Evolutionary conservation across 53 echinoderm and acorn worm genomes (phyloP).

Genomic region (Luidia sarsii): DNA sequence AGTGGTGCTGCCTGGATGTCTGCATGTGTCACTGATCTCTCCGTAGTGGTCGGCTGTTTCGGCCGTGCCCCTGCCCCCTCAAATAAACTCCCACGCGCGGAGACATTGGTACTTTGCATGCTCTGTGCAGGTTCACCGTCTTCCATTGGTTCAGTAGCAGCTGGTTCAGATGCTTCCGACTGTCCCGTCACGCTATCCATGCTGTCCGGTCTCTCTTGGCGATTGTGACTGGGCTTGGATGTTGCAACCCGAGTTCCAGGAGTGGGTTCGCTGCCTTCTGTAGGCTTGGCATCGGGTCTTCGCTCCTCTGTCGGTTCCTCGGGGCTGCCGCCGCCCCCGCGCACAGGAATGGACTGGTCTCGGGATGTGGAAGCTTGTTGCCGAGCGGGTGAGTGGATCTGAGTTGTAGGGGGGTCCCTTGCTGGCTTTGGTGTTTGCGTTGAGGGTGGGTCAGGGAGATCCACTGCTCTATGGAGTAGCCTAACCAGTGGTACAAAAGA

Average conservation of each 20-base stretch:
- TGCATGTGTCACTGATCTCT: neutral
- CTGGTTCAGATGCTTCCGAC: neutral
- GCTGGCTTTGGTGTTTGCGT: constrained; percentile 16
- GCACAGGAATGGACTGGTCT: constrained; percentile 4
- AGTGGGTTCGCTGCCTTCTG: neutral
- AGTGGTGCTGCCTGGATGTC: neutral
- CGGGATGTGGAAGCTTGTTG: constrained; percentile 21
- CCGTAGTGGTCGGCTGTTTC: neutral
- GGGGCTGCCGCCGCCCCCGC: neutral
- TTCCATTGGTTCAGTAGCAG: neutral
- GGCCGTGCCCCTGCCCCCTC: constrained; percentile 13
- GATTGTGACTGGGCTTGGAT: neutral
- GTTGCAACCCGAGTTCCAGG: neutral
- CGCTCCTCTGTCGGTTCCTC: constrained; percentile 5
- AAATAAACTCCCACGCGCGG: neutral
- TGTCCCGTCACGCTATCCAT: no score
- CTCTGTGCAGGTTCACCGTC: neutral
- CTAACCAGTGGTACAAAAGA: no score
- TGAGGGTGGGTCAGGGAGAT: constrained; percentile 47
- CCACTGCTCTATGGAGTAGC: constrained; percentile 68
- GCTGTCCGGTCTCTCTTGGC: no score
- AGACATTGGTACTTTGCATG: constrained; percentile 1
- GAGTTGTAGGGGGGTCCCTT: constrained; percentile 13
- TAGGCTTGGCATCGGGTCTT: neutral
- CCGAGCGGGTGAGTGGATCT: neutral